Base-by-base conservation (phyloP, 2,113 vertebrate species). In the Haemorhous mexicanus region DNA sequence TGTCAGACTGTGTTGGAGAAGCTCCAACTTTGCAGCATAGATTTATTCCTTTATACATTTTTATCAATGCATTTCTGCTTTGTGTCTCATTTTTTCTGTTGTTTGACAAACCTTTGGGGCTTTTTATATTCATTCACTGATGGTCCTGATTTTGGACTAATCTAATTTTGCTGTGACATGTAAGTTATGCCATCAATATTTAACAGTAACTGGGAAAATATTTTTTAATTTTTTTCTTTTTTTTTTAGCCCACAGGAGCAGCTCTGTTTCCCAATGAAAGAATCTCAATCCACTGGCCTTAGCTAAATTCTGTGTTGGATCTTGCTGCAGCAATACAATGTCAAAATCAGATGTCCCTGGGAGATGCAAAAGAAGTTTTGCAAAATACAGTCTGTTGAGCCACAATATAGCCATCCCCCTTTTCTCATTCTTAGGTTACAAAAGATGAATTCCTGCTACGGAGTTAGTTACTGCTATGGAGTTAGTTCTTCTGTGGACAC, bases 401-500 rank as follows among this genome's bases (percentile, higher is more conserved):
- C n/a, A 44, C 27, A 24, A 9, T 14, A 8, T 39, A 79, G 24
- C 24, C 41, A 13, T 43, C 41, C 12, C 32, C 17, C 17, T 5
- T 59, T 70, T 59, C 58, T 94, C 16, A 15, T 77, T 76, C 75
- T 49, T 84, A 97, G 97, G 90, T 98, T 73, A 97, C 83, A 23
- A 89, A 98, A 97, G 94, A 95, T 68, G 87, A 96, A 10, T 97
- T 98, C 93, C 59, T 97, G 68, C 39, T 39, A 39, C 11, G 39
- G 39, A 39, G 39, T 39, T 39, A 97, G 96, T 85, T 98, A 94
- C 86, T 97, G 94, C 11, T 79, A 93, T 46, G 97, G 94, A 70
- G 89, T 97, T 46, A 97, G 96, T 37, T 93, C 97, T 69, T 98
- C 97, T 23, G 81, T 97, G 13, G 94, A 97, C 47, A 96, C 56